Percentiles rank a stretch among this genome's conserved stretches.
Conservation (phyloP, 2,888 invertebrate genomes). For the Thalpophila matura region DNA sequence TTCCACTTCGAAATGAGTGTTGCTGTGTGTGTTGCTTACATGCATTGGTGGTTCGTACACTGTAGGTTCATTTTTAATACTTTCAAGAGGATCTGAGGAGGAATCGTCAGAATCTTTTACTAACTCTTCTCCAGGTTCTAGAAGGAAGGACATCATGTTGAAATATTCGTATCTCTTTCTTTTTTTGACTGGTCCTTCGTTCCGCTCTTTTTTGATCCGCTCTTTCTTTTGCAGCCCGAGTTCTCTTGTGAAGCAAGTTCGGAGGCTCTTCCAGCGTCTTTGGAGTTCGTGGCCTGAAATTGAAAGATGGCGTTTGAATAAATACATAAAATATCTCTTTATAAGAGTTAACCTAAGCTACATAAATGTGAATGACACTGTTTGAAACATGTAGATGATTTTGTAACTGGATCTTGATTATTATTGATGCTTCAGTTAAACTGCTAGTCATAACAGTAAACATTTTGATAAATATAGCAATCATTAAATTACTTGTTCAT, state of each 20-base stretch:
- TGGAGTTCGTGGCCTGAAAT: slow-evolving; percentile 74
- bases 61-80: slow-evolving; percentile 63
- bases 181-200: slow-evolving; percentile 63
- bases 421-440: slow-evolving; percentile 30
- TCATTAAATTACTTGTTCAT: slow-evolving; percentile 52
- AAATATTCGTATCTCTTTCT: slow-evolving; percentile 76
- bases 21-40: slow-evolving; percentile 8
- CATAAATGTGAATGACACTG: not conserved
- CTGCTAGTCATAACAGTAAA: slow-evolving; percentile 13
- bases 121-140: slow-evolving; percentile 55
- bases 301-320: slow-evolving; percentile 42
- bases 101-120: slow-evolving; percentile 55
- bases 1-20: slow-evolving; percentile 42
- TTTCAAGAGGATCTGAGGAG: slow-evolving; percentile 63
- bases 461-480: slow-evolving; percentile 47
- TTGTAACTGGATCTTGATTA: slow-evolving; percentile 8
- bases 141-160: slow-evolving; percentile 70
- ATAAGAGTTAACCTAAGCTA: not conserved
- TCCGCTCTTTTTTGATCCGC: slow-evolving; percentile 56
- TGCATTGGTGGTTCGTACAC: slow-evolving; percentile 38
- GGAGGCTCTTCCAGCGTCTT: slow-evolving; percentile 78
- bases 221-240: slow-evolving; percentile 71
- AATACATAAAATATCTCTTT: slow-evolving; percentile 30
- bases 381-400: slow-evolving; percentile 3
- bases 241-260: slow-evolving; percentile 79